These are phyloP conservation scores for Drosophila grimshawi DNA, from an alignment of 1,140 invertebrate species.

Conservation along the genomic window DNA sequence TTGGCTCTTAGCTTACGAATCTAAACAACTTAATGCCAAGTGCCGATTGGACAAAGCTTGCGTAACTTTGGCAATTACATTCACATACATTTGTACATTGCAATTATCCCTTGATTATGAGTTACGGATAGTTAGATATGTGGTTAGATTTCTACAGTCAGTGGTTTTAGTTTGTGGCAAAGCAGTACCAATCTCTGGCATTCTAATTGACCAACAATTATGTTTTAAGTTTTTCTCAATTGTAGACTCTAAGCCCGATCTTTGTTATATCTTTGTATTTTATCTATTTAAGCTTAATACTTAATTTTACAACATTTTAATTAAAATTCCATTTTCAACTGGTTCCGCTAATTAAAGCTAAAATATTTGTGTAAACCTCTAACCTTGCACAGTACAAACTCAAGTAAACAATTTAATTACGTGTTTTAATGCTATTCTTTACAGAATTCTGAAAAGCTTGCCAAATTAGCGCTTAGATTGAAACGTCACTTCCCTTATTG, in stretches of 20 bases:
- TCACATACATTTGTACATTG: not conserved
- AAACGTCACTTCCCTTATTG: conserved; percentile 2
- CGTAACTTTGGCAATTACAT: conserved; percentile 12
- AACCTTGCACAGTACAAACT: not conserved
- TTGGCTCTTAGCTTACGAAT: not conserved
- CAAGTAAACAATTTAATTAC: not conserved
- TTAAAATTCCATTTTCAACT: not conserved
- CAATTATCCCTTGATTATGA: conserved; percentile 10
- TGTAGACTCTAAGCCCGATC: not conserved
- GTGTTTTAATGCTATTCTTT: not conserved
- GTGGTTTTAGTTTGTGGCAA: not conserved
- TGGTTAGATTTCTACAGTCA: not conserved
- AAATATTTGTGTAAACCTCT: not conserved
- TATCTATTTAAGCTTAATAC: no score
- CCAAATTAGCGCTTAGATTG: conserved; percentile 5
- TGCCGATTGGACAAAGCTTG: not conserved
- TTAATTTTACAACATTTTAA: not conserved
- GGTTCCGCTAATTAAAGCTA: not conserved
- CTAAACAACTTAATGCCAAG: not conserved
- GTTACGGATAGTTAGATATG: not conserved
- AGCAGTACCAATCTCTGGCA: not conserved
- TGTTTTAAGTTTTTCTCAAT: no score
- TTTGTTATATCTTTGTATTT: no score
- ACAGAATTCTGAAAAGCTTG: not conserved
- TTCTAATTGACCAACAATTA: no score